These are phyloP conservation scores for Shinisaurus crocodilurus DNA, from an alignment of 2,113 vertebrate genomes.

Conservation along the genomic window DNA sequence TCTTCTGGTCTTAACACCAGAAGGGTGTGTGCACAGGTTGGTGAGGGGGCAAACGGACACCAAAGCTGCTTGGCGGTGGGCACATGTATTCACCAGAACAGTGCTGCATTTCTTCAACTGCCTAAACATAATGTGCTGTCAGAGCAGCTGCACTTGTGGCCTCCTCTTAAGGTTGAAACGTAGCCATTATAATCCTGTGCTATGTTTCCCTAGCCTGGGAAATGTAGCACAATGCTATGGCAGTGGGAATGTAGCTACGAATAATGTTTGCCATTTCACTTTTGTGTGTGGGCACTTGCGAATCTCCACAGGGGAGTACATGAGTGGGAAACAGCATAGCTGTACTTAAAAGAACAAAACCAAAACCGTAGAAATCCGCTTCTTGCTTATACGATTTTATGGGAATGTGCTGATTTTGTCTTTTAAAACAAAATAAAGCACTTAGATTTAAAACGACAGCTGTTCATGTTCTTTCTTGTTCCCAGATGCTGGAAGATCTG, in stretches of 20 bases:
- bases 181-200: background rate
- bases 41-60: no score
- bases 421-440: background rate
- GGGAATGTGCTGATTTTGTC: background rate
- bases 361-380: background rate
- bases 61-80: background rate
- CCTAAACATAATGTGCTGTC: background rate
- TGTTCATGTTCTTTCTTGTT: background rate
- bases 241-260: background rate
- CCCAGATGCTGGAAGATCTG: constrained; percentile 78
- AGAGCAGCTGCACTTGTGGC: background rate
- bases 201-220: background rate
- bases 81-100: background rate
- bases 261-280: background rate
- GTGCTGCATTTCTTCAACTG: background rate
- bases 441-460: background rate
- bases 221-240: background rate
- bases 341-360: background rate
- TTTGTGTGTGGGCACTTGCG: background rate
- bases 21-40: background rate
- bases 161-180: background rate
- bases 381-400: background rate
- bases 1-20: background rate
- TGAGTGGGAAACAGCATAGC: background rate
- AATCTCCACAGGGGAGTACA: background rate